Evolutionary conservation across 2,113 vertebrate species (phyloP).

Genomic region (Acrocephalus kingi): DNA sequence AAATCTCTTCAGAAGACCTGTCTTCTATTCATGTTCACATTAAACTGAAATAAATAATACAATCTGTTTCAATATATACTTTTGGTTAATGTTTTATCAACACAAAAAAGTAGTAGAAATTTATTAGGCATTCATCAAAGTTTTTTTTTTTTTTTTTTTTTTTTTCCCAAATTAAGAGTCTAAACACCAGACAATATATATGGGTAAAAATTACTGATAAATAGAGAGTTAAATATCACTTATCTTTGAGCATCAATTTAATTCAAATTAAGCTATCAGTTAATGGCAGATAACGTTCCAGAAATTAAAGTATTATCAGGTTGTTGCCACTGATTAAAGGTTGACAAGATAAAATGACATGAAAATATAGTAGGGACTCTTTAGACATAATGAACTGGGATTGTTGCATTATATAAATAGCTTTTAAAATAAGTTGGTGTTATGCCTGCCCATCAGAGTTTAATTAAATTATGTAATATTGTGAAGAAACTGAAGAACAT

Average conservation of each 20-base stretch:
- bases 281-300: constrained; percentile 32
- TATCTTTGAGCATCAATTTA: constrained; percentile 20
- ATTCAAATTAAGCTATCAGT: constrained; percentile 33
- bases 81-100: constrained; percentile 32
- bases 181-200: neutral
- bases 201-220: constrained; percentile 9
- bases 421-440: neutral
- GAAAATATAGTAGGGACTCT: neutral
- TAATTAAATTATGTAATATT: neutral
- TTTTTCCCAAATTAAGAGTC: constrained; percentile 4
- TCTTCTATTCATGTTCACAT: neutral
- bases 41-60: neutral
- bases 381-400: neutral
- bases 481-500: neutral
- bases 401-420: neutral
- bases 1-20: neutral
- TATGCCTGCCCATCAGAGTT: neutral
- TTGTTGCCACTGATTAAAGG: constrained; percentile 31
- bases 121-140: neutral
- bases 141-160: neutral
- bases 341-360: neutral
- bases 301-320: constrained; percentile 29
- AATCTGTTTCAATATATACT: neutral
- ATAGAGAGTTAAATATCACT: constrained; percentile 20
- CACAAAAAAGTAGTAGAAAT: neutral